Conservation (phyloP, 2,797 vertebrate genomes). For the Sebastes goodei region DNA sequence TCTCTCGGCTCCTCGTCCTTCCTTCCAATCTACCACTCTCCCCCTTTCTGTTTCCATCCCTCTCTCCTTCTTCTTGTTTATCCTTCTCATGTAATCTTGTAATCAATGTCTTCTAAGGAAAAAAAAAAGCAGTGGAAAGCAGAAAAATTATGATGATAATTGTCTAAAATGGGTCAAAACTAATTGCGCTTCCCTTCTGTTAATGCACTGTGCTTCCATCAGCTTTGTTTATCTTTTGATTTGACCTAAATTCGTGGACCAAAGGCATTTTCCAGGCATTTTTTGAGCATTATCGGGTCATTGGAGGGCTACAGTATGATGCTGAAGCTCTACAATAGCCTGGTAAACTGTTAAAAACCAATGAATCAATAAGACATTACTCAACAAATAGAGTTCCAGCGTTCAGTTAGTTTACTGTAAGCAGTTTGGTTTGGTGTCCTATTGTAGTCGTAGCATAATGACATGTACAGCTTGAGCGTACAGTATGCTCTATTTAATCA, state of each 20-base stretch:
- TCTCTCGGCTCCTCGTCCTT: not conserved
- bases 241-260: conserved; percentile 15
- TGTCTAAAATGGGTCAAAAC: conserved; percentile 11
- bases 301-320: not conserved
- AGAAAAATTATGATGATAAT: not conserved
- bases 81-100: conserved; percentile 22
- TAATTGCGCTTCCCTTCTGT: conserved; percentile 4
- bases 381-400: not conserved
- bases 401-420: conserved; percentile 1
- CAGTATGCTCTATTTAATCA: conserved; percentile 50
- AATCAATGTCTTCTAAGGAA: conserved; percentile 39
- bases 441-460: not conserved
- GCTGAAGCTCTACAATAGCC: not conserved
- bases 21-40: not conserved
- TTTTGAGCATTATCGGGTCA: not conserved
- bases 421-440: not conserved
- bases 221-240: conserved; percentile 16
- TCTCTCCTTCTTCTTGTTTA: not conserved
- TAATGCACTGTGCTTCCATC: conserved; percentile 13
- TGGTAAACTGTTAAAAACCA: not conserved
- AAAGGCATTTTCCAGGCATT: not conserved
- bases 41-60: conserved; percentile 5
- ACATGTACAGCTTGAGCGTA: conserved; percentile 27
- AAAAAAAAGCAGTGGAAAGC: not conserved
- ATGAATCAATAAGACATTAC: not conserved